Evolutionary conservation across 2,888 invertebrate species (phyloP), one percentile per base, ranked within the genome.

Genomic region (Sialis lutaria): DNA sequence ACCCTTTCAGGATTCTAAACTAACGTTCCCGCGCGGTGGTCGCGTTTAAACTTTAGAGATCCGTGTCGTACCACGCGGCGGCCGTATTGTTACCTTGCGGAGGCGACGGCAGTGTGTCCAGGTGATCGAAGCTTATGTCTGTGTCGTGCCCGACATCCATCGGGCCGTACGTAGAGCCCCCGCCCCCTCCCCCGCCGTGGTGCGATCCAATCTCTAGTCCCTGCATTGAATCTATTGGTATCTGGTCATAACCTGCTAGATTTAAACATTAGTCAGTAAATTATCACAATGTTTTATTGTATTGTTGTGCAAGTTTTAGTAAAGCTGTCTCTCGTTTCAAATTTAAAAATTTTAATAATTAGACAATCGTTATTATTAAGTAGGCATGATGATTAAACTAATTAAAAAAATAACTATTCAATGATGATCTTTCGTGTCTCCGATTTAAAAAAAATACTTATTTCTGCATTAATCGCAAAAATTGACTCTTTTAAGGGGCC

Each of bases 41-140:
- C n/a, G n/a, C n/a, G n/a, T n/a, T n/a, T n/a, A n/a, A n/a, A n/a
- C n/a, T 22, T 67, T 79, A 95, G 62, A 95, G 82, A 69, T 95
- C 93, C 55, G 93, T 95, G 70, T 95, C 95, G 69, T 93, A 95
- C 95, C 95, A 95, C 58, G 92, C 91, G 54, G 92, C 90, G 56
- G 90, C 85, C 64, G 90, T 89, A 64, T 82, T 86, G 70, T 89
- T 88, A 66, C 88, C 87, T 59, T 84, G 83, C 42, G 89, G 90
- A 50, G 91, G 91, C 58, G 81, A 78, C 50, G 78, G 77, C 63
- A 83, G 77, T 60, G 84, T 81, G 60, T 77, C 77, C 58, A 79
- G 70, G 59, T 79, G 75, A 63, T 89, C 88, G 61, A 88, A 89
- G 60, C 82, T 82, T 56, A 82, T 69, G 61, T 81, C 82, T 44